Evolutionary conservation across 92 coral and sea anemone species (phyloP), one percentile per base, ranked within the genome.

Genomic region (Zoanthus sociatus): DNA sequence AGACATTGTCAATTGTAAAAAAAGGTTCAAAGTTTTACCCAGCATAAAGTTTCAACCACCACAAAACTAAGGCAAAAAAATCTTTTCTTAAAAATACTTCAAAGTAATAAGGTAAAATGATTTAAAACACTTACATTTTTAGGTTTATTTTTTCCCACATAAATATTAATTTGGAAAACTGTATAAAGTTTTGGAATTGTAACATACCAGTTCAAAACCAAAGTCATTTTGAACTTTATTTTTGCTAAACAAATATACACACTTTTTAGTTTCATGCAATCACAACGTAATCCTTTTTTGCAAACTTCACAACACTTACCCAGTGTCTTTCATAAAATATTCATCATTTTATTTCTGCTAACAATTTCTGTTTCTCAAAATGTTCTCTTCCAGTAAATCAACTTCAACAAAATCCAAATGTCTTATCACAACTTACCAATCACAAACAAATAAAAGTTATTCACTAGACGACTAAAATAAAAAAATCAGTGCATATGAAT

Each of bases 111-210:
- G 5, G 30, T 17, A 4, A n/a, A 63, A 17, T n/a, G 69, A 31
- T 63, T 20, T 63, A 14, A 10, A 31, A 76, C 69, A 63, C 55
- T 60, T 32, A 60, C 8, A 37, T 37, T 7, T 31, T 17, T 33
- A 51, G 26, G 16, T 63, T 20, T 13, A n/a, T 20, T 10, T 30
- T 48, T 81, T 66, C 85, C n/a, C 85, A 81, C 47, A 81, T 81
- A n/a, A 81, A 81, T 81, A 63, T 81, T 81, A 63, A 66, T 42
- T 4, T 16, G 37, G 9, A 64, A 64, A 48, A 63, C 60, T 61
- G 45, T n/a, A 18, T 11, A 81, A 66, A 21, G 0, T 26, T 5
- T 79, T 13, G 45, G 50, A 14, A 31, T 37, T 44, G 44, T 46
- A 66, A 81, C 66, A 55, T 60, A 81, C 55, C 30, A 8, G 54